These are phyloP conservation scores for Caenorhabditis angaria DNA, from an alignment of 2,888 invertebrate genomes.

Conservation along the genomic window DNA sequence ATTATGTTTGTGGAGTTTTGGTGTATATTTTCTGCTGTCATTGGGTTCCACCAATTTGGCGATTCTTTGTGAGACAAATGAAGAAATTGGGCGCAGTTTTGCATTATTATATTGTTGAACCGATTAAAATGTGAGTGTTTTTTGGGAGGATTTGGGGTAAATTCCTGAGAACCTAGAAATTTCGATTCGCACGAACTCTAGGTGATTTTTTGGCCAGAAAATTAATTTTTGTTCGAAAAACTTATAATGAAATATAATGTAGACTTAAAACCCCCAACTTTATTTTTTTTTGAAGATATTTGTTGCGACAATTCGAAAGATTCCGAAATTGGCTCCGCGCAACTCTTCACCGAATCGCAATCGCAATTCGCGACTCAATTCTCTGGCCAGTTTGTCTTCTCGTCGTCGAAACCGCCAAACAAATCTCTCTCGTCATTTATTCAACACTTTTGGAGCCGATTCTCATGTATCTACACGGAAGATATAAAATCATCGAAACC, in stretches of 20 bases:
- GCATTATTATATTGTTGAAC: slow-evolving; percentile 33
- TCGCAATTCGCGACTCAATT: slow-evolving; percentile 61
- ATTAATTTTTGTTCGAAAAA: too few species aligned
- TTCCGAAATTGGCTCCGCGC: slow-evolving; percentile 44
- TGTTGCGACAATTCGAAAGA: slow-evolving; percentile 34
- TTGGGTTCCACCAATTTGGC: slow-evolving; percentile 53
- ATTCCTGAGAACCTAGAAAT: background rate
- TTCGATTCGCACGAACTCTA: too few species aligned
- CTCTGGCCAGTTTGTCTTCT: slow-evolving; percentile 61
- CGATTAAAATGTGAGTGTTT: slow-evolving; percentile 25
- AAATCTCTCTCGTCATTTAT: slow-evolving; percentile 33
- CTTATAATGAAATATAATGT: too few species aligned
- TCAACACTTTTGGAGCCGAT: slow-evolving; percentile 45
- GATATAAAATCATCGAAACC: slow-evolving; percentile 53
- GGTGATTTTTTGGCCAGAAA: too few species aligned
- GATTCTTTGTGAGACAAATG: slow-evolving; percentile 37
- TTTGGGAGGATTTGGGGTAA: slow-evolving; percentile 6
- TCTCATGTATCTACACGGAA: slow-evolving; percentile 45
- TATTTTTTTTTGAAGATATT: slow-evolving; percentile 25
- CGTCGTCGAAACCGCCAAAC: slow-evolving; percentile 42
- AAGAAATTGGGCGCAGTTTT: slow-evolving; percentile 28
- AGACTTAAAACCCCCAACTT: too few species aligned
- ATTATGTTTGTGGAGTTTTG: slow-evolving; percentile 53
- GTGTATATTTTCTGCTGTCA: slow-evolving; percentile 58
- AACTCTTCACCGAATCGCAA: slow-evolving; percentile 47